A percentile compares a stretch with the other conserved stretches of the same genome.
These are phyloP conservation scores for Myopa tessellatipennis DNA, from an alignment of 2,888 invertebrate genomes.

Conservation along the genomic window DNA sequence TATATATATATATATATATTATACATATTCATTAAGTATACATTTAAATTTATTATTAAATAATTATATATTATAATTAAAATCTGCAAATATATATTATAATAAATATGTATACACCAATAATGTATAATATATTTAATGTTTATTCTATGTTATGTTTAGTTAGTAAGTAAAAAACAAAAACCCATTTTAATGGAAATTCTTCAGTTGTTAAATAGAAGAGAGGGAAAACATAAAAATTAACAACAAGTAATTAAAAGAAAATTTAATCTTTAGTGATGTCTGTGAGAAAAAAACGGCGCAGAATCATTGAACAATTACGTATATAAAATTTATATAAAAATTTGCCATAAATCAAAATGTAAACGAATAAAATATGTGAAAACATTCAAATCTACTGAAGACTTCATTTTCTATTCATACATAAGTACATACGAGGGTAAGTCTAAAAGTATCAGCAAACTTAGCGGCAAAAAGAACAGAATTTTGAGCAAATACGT, in stretches of 20 bases:
- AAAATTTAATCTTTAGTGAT: constrained; percentile 4
- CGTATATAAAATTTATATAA: constrained; percentile 5
- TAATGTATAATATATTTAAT: no score
- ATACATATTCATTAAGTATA: neutral
- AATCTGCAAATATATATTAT: constrained; percentile 6
- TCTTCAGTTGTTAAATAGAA: no score
- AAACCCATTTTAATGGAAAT: neutral
- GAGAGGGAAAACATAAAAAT: constrained; percentile 4
- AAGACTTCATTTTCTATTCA: no score
- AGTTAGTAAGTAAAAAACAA: constrained; percentile 9
- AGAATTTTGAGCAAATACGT: no score
- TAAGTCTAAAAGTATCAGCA: no score
- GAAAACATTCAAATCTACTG: neutral
- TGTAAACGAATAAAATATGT: constrained; percentile 30
- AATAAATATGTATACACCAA: neutral
- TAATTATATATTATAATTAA: no score
- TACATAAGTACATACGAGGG: no score
- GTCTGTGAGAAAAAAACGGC: constrained; percentile 2
- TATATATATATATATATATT: constrained; percentile 12
- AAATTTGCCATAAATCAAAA: constrained; percentile 35
- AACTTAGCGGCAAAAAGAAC: no score
- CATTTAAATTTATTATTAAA: neutral
- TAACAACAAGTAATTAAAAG: neutral
- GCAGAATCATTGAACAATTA: neutral
- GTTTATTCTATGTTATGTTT: constrained; percentile 16